These are phyloP conservation scores for Ophiothrix spiculata DNA, from an alignment of 35 echinoderm and acorn worm species.

Conservation along the genomic window DNA sequence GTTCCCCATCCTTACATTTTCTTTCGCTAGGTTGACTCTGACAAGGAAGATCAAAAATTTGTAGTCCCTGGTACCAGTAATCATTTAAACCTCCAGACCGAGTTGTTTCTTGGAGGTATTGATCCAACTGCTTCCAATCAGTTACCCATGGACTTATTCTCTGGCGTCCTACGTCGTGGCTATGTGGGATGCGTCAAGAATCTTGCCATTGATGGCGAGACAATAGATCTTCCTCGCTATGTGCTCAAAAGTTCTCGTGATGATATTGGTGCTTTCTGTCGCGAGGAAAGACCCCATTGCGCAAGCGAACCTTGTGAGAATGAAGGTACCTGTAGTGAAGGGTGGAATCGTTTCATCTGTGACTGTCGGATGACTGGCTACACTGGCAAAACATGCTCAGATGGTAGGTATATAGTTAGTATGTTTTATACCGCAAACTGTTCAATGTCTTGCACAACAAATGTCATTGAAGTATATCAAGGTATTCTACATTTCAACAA, in stretches of 20 bases:
- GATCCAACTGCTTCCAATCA: slow-evolving; percentile 20
- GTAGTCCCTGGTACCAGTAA: slow-evolving; percentile 46
- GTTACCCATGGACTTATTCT: slow-evolving; percentile 77
- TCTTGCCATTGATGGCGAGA: slow-evolving; percentile 57
- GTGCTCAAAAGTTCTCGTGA: slow-evolving; percentile 40
- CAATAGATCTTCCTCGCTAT: slow-evolving; percentile 52
- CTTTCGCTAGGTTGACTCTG: background rate
- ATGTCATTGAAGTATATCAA: too few species aligned
- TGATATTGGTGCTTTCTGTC: slow-evolving; percentile 56
- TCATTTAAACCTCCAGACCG: slow-evolving; percentile 65
- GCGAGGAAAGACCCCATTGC: slow-evolving; percentile 55
- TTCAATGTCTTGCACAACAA: too few species aligned
- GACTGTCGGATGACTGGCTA: slow-evolving; percentile 89
- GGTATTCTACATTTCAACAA: too few species aligned
- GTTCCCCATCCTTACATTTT: background rate
- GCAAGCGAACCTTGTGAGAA: slow-evolving; percentile 50
- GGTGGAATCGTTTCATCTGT: slow-evolving; percentile 96
- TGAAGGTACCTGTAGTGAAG: slow-evolving; percentile 76
- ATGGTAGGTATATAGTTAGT: slow-evolving; percentile 75
- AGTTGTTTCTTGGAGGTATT: slow-evolving; percentile 79
- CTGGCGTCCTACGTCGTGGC: slow-evolving; percentile 52
- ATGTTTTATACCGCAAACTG: too few species aligned
- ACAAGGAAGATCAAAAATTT: slow-evolving; percentile 37
- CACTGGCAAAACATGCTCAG: slow-evolving; percentile 67
- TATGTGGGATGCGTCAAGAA: slow-evolving; percentile 91